Base-by-base conservation (phyloP, 2,888 invertebrate species). In the Torymus aiolomorphi region DNA sequence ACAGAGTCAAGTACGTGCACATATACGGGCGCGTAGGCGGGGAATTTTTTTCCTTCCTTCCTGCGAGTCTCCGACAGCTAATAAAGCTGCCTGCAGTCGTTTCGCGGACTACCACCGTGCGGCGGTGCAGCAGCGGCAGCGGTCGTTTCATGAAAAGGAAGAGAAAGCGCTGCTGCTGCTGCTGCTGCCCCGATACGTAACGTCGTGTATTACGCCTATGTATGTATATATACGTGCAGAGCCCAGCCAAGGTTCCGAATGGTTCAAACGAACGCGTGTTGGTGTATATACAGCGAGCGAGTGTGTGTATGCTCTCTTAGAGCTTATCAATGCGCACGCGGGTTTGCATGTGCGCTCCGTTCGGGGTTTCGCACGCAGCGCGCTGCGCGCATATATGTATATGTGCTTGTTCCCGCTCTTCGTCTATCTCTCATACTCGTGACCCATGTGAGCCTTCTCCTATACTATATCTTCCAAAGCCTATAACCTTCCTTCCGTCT, bases 341-440 rank as follows among this genome's bases (percentile, higher is more conserved):
- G 31, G 86, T 87, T 88, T 88, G 88, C 89, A 88, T 89, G 88
- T 84, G 84, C 42, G 42, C 88, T 87, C 86, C 84, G 85, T 88
- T 88, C 87, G 86, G 88, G 86, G 84, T 86, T 89, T 88, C 88
- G 88, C 90, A 89, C 88, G 89, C 89, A 89, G 61, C 59, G 42
- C 42, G 20, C 20, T 20, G 20, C 52, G 51, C 61, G 18, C 24
- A 31, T 63, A 49, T 31, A 16, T 67, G 8, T 59, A 76, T 67
- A 72, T 75, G 79, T 52, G 51, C 42, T 12, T 20, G 87, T 86
- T 86, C 83, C 86, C 87, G 76, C 62, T 73, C 52, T 78, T 61
- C 11, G 72, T 72, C 80, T 59, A 57, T 61, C 66, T 72, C 69
- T 73, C 66, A 80, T 72, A 62, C 80, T 66, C 66, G 14, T 52